Base-by-base conservation (phyloP, 2,797 vertebrate genomes). In the Pteropus rufus region DNA sequence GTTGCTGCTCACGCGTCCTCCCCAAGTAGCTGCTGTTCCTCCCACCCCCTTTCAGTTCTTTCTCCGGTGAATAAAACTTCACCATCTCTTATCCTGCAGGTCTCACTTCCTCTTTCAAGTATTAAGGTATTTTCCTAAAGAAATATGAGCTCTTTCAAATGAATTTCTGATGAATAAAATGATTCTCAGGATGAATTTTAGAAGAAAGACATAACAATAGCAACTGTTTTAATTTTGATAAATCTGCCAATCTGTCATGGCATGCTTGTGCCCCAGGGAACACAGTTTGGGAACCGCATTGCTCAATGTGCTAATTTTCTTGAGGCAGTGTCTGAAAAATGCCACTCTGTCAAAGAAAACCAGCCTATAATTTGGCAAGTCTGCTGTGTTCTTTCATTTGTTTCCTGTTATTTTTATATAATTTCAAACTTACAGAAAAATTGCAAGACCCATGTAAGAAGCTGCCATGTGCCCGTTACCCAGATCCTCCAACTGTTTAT, bases 381-480 rank as follows among this genome's bases (percentile, higher is more conserved):
- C 34, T 36, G 39, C 7, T 31, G 4, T 73, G 21, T 56, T 83
- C 6, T 52, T 91, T 89, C 31, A 24, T 52, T 44, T 24, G 36
- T 70, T 95, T 91, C 86, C 67, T 67, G 5, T 79, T 69, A 36
- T 85, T 75, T 89, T 89, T 44, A 8, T 41, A 4, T 41, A 21
- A 49, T 80, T 96, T 79, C 64, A 64, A 88, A 54, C 34, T 88
- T 70, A 46, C 3, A 77, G 80, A 76, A 90, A 91, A 89, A 23
- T 76, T 67, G 10, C 10, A 69, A 65, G 54, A 58, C 7, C 12
- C 19, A 0, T 36, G 15, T 83, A 92, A 77, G 39, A 80, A 83
- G 49, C 62, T 46, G 75, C 46, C 26, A 9, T 19, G 15, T 1
- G 36, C 5, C 2, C 19, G 31, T 62, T 34, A 41, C 23, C 4